phyloP scores from a whole-genome alignment of 2,797 vertebrate species.

The Micromesistius poutassou region DNA sequence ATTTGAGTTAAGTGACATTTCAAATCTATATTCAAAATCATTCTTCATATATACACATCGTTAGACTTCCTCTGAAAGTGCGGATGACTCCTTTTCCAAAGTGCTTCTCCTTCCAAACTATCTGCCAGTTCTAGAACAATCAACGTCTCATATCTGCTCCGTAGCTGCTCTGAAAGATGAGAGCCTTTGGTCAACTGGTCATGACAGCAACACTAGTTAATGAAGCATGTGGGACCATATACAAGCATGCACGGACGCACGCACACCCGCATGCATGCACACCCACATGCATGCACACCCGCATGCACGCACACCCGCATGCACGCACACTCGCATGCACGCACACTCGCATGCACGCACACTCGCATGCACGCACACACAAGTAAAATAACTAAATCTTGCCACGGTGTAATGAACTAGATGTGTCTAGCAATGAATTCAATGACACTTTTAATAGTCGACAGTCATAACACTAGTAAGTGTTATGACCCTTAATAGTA shows the following conservation, averaged over 20 bases:
- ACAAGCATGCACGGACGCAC: too few relatives aligned
- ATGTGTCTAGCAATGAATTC: too few relatives aligned
- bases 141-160: background rate
- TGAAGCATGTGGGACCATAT: too few relatives aligned
- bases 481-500: background rate
- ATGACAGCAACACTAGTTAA: too few relatives aligned
- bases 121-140: background rate
- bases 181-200: too few relatives aligned
- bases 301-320: too few relatives aligned
- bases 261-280: too few relatives aligned
- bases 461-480: background rate
- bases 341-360: too few relatives aligned
- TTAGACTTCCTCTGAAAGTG: background rate
- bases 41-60: background rate
- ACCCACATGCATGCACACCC: too few relatives aligned
- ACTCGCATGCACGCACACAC: background rate
- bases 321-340: too few relatives aligned
- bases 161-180: background rate
- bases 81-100: background rate
- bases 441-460: too few relatives aligned
- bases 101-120: background rate
- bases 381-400: background rate
- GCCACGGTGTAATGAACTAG: too few relatives aligned
- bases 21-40: background rate
- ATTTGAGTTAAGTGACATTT: background rate